Conservation (phyloP, 2,113 vertebrate genomes). For the Coracopsis vasa region DNA sequence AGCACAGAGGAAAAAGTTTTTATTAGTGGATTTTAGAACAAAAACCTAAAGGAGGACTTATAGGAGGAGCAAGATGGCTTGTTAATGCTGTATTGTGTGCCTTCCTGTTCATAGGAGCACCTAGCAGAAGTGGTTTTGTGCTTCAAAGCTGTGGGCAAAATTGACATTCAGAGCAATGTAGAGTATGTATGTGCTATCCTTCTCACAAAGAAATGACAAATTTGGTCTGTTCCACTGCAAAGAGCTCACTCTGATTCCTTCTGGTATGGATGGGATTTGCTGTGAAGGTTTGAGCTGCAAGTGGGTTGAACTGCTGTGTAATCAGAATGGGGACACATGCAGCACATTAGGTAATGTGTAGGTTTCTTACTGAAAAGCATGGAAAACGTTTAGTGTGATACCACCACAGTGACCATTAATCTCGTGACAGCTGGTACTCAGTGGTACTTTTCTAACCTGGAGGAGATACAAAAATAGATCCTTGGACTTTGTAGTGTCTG, state of each 20-base stretch:
- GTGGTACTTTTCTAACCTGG: not conserved
- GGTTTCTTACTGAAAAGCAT: not conserved
- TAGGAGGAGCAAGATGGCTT: not conserved
- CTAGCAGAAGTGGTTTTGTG: not conserved
- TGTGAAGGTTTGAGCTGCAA: not conserved
- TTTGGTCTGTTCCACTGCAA: not conserved
- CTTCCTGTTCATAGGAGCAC: not conserved
- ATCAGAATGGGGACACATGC: accelerated
- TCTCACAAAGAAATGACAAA: not conserved
- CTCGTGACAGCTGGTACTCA: not conserved
- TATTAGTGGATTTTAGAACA: not conserved
- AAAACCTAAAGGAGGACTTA: not conserved
- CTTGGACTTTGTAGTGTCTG: not conserved
- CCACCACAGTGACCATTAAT: accelerated
- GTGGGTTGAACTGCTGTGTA: not conserved
- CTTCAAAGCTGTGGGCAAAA: not conserved
- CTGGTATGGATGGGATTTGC: accelerated
- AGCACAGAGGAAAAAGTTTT: not conserved
- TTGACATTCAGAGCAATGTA: not conserved
- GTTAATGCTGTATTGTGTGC: not conserved
- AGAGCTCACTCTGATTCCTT: accelerated
- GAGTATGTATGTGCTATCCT: not conserved
- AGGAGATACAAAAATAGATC: not conserved
- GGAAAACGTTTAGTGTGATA: accelerated
- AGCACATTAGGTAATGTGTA: accelerated